Evolutionary conservation across 2,888 invertebrate species (phyloP).

Genomic region (Drosophila prolongata): DNA sequence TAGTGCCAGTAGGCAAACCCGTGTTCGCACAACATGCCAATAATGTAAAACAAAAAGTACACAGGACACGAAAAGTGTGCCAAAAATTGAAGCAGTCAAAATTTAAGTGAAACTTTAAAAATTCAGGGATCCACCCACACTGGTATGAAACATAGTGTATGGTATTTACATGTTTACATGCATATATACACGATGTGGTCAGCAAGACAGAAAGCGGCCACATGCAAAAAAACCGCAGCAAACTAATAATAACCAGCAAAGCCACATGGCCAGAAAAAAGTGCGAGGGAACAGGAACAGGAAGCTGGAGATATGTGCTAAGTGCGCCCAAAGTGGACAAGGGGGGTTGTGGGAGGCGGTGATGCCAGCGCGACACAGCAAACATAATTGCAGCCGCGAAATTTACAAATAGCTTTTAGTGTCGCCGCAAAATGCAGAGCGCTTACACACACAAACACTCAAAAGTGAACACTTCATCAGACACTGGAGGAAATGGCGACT

Average conservation of each 20-base stretch:
- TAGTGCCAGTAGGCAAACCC: not conserved
- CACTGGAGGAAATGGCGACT: conserved; percentile 1
- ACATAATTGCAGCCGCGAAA: conserved; percentile 80
- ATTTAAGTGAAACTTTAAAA: conserved; percentile 45
- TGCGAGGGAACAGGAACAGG: not conserved
- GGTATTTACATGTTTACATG: conserved; percentile 54
- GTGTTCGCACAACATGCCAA: conserved; percentile 13
- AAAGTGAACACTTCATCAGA: conserved; percentile 4
- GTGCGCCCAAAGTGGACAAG: conserved; percentile 35
- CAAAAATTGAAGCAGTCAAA: conserved; percentile 9
- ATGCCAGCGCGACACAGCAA: conserved; percentile 68
- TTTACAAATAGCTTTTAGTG: conserved; percentile 81
- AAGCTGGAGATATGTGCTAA: conserved; percentile 42
- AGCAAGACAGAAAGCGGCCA: conserved; percentile 60
- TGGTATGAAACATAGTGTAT: conserved; percentile 22
- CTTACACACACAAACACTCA: conserved; percentile 22
- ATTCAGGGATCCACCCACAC: conserved; percentile 8
- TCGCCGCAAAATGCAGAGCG: conserved; percentile 67
- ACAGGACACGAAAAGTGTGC: conserved; percentile 29
- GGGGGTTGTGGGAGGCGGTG: conserved; percentile 3
- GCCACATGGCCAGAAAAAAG: conserved; percentile 54
- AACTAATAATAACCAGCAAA: conserved; percentile 76
- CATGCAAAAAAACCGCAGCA: conserved; percentile 64
- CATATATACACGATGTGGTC: conserved; percentile 55
- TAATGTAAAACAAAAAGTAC: not conserved